Conservation (phyloP, 1,140 invertebrate species). For the Hormaphis cornu region DNA sequence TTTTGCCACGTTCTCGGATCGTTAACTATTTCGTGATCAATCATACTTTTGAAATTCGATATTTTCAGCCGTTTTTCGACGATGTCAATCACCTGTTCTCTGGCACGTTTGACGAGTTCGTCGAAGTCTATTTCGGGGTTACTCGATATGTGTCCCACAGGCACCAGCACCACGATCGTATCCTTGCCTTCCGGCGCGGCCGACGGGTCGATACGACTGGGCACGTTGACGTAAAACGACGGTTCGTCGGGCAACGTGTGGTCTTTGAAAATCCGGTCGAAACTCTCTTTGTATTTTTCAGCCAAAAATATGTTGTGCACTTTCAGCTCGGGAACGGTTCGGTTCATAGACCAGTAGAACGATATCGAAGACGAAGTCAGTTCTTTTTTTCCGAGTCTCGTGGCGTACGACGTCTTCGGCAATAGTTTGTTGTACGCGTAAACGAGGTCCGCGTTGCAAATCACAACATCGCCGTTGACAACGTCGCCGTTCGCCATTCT, state of each 20-base stretch:
- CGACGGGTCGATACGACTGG: slow-evolving; percentile 8
- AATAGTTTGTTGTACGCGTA: slow-evolving; percentile 24
- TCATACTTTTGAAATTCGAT: slow-evolving; percentile 1
- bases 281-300: slow-evolving; percentile 9
- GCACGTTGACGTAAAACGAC: slow-evolving; percentile 15
- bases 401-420: slow-evolving; percentile 3
- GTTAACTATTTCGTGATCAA: not conserved
- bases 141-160: slow-evolving; percentile 1
- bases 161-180: not conserved
- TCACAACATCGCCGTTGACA: slow-evolving; percentile 7
- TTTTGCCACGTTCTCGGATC: slow-evolving; percentile 24
- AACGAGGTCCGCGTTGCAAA: slow-evolving; percentile 16
- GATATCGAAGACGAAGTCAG: slow-evolving; percentile 15
- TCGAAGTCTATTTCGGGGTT: not conserved
- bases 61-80: slow-evolving; percentile 10
- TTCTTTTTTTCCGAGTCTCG: not conserved
- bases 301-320: slow-evolving; percentile 11
- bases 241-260: slow-evolving; percentile 15
- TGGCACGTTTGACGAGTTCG: not conserved
- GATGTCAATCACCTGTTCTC: not conserved
- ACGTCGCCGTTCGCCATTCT: not conserved
- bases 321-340: not conserved
- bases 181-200: slow-evolving; percentile 18
- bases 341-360: slow-evolving; percentile 9
- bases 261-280: slow-evolving; percentile 16